Evolutionary conservation across 1,140 invertebrate species (phyloP), one percentile per base, ranked within the genome.

Genomic region (Lasaia peninsularis): DNA sequence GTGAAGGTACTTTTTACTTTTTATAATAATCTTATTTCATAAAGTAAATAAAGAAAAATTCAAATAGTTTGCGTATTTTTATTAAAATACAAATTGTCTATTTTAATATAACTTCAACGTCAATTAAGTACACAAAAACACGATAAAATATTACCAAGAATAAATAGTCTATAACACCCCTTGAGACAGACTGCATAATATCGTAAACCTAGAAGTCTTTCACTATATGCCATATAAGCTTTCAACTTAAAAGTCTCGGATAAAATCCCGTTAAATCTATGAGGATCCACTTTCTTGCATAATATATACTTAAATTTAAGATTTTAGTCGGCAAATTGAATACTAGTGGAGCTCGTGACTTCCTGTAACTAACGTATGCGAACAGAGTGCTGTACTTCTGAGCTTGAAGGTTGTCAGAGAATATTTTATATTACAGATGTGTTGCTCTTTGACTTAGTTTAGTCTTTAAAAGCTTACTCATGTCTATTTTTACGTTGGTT

Each of bases 311-410:
- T 70, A 67, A 87, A 87, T 83, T 83, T 85, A 82, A 82, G 75
- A 84, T 82, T 84, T 87, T 77, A 65, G 78, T 80, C 78, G 79
- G 84, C 86, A 88, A 84, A 88, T 84, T 80, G 77, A 74, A 70
- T 74, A 69, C 62, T 74, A 67, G 73, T 69, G 65, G 63, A 57
- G 71, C 69, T 80, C 76, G 82, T 84, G 82, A 83, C 81, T 88
- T 88, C 85, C 85, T 83, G 80, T 70, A 76, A 76, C 64, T 86
- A 86, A 88, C 83, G 68, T 85, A 83, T 85, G 74, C 80, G 58
- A 75, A 67, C 61, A 67, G 69, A 72, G 69, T 74, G 65, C 60
- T 62, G 58, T 63, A 66, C 50, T 56, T 60, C 66, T 50, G 57
- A 67, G 67, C 69, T 73, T 71, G 74, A 80, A 86, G 75, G 75